Conservation (phyloP, 2,888 invertebrate species). For the Gastrophysa polygoni region DNA sequence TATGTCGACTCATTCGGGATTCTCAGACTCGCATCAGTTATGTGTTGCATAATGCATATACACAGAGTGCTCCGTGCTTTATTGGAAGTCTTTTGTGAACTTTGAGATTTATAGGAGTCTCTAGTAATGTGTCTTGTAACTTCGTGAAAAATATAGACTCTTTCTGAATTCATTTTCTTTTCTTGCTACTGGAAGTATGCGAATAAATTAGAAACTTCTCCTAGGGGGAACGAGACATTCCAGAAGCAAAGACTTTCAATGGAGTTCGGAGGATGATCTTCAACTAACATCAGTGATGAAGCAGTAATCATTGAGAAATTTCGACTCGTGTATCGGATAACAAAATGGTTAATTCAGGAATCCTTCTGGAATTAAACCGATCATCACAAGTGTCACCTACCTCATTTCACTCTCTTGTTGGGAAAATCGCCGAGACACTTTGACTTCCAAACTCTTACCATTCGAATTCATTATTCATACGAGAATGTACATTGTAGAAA, state of each 20-base stretch:
- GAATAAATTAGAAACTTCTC: background rate
- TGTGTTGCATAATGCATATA: slow-evolving; percentile 17
- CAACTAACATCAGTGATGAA: too few relatives aligned
- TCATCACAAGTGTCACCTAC: too few relatives aligned
- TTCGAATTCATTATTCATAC: too few relatives aligned
- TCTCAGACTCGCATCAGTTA: slow-evolving; percentile 11
- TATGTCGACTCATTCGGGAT: background rate
- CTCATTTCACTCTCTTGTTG: too few relatives aligned
- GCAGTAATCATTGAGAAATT: too few relatives aligned
- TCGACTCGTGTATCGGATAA: too few relatives aligned
- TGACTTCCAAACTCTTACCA: too few relatives aligned
- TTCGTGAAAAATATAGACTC: slow-evolving; percentile 12
- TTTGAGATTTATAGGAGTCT: slow-evolving; percentile 17
- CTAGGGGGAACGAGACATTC: background rate
- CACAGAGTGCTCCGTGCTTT: slow-evolving; percentile 15
- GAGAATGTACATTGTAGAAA: too few relatives aligned
- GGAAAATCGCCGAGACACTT: too few relatives aligned
- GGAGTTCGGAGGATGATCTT: background rate
- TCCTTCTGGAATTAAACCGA: too few relatives aligned
- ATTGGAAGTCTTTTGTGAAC: slow-evolving; percentile 17
- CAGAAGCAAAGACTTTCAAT: background rate
- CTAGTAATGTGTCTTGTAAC: slow-evolving; percentile 15
- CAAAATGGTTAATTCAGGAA: too few relatives aligned
- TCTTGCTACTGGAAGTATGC: background rate
- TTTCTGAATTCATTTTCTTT: background rate